These are phyloP conservation scores for Drosophila pandora DNA, from an alignment of 1,140 invertebrate species.

Conservation along the genomic window DNA sequence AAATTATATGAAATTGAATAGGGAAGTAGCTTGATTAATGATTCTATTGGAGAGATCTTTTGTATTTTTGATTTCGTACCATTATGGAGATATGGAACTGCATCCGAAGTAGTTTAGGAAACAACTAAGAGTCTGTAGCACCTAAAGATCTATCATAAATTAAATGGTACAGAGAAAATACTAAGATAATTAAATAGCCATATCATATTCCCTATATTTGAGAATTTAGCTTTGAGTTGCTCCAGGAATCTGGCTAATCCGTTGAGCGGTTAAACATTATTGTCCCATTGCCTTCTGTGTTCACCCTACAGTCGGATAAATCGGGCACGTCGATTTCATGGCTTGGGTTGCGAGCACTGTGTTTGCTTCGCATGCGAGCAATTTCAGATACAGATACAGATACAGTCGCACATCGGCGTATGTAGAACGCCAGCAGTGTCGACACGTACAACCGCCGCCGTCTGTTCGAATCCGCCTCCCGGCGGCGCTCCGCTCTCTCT, in stretches of 20 bases:
- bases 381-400: conserved; percentile 25
- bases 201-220: not conserved
- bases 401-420: conserved; percentile 40
- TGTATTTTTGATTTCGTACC: too few species aligned
- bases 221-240: not conserved
- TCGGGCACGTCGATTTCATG: conserved; percentile 28
- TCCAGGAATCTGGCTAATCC: conserved; percentile 29
- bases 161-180: not conserved
- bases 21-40: conserved; percentile 6
- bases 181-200: not conserved
- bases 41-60: too few species aligned
- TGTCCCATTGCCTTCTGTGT: conserved; percentile 33
- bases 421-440: conserved; percentile 33
- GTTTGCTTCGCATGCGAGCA: conserved; percentile 30
- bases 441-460: conserved; percentile 31
- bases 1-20: not conserved
- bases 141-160: not conserved
- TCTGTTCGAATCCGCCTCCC: conserved; percentile 8
- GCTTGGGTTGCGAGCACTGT: conserved; percentile 6
- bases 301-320: conserved; percentile 27
- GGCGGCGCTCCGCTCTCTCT: conserved; percentile 6
- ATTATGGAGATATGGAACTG: not conserved
- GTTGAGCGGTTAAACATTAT: conserved; percentile 19
- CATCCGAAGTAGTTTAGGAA: not conserved
- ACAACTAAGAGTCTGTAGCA: not conserved